These are phyloP conservation scores for Colletes gigas DNA, from an alignment of 1,140 invertebrate species.

Conservation along the genomic window DNA sequence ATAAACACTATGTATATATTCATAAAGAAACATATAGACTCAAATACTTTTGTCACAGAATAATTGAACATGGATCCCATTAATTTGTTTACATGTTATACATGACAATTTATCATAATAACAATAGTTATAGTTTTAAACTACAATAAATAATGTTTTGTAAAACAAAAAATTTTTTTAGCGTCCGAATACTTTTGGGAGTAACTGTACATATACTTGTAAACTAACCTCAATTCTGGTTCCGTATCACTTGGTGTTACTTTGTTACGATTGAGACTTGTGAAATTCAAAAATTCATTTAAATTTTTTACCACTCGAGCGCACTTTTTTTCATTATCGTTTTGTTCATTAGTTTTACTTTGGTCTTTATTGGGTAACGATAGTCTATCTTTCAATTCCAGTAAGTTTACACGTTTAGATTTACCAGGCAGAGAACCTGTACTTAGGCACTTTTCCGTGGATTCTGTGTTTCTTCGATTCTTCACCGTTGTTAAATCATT, in stretches of 20 bases:
- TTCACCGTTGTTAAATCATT: slow-evolving; percentile 67
- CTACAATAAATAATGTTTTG: too few relatives aligned
- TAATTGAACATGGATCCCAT: too few relatives aligned
- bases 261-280: slow-evolving; percentile 84
- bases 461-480: slow-evolving; percentile 71
- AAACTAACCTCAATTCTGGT: slow-evolving; percentile 65
- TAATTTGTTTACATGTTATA: too few relatives aligned
- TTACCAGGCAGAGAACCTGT: slow-evolving; percentile 67
- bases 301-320: slow-evolving; percentile 88
- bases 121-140: too few relatives aligned
- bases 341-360: slow-evolving; percentile 63
- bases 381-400: slow-evolving; percentile 68
- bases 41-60: too few relatives aligned
- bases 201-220: neutral
- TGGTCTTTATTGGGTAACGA: slow-evolving; percentile 56
- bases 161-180: too few relatives aligned
- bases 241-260: slow-evolving; percentile 72
- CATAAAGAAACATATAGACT: too few relatives aligned
- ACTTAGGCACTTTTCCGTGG: slow-evolving; percentile 75
- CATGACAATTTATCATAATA: too few relatives aligned
- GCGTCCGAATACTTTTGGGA: too few relatives aligned
- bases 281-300: slow-evolving; percentile 91
- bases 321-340: slow-evolving; percentile 73
- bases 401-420: slow-evolving; percentile 63
- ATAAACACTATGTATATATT: too few relatives aligned